Evolutionary conservation across 2,113 vertebrate species (phyloP), one percentile per base, ranked within the genome.

Genomic region (Mastomys coucha): DNA sequence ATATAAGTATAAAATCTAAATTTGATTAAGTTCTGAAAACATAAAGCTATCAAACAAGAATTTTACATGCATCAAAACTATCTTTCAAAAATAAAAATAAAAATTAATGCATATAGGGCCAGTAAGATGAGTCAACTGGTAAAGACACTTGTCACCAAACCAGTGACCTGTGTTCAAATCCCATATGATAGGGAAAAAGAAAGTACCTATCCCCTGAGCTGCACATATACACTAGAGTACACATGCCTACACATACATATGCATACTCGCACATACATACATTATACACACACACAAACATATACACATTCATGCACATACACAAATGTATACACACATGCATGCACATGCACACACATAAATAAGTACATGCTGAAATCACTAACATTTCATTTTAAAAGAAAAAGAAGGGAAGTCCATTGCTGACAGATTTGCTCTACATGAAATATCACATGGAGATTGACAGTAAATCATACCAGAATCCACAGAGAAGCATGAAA

Each of bases 191-290:
- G 36, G 28, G 26, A 22, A 28, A 39, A 65, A 85, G 81, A 31
- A 63, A 60, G 4, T 42, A 45, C 81, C 58, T 65, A 7, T 45
- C n/a, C 58, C 65, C 80, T 85, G n/a, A 42, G 24, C 3, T 85
- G 19, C 24, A 51, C 39, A 31, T 45, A 5, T 17, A 28, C n/a
- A 60, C 22, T 84, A 16, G 60, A 58, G 36, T 53, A 84, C 81
- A 65, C 2, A 16, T 84, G 7, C 28, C 58, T 60, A 39, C 53
- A 81, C 53, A 81, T 22, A 81, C 51, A 24, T 10, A 81, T 8
- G 20, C 19, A 36, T 9, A 80, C 31, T 33, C 7, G 33, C 0
- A 20, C 3, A 78, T 0, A 36, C 2, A 77, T 1, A 49, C 2
- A 76, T 45, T 45, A 45, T 3, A 49, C 4, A 33, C 17, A 33